Conservation (phyloP, 2,797 vertebrate species). For the Meriones psammophilus region DNA sequence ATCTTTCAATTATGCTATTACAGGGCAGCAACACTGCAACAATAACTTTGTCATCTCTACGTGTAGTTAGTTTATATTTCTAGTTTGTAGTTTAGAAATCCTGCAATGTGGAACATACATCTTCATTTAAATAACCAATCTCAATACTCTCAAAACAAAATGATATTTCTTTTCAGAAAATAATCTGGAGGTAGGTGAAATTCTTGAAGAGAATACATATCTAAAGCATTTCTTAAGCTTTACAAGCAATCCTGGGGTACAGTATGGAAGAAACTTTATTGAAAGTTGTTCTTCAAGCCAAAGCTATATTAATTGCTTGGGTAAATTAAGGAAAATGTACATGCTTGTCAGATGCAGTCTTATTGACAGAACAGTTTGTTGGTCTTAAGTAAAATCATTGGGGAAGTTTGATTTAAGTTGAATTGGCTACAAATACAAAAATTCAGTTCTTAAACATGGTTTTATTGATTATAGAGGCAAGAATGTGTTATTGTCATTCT, state of each 20-base stretch:
- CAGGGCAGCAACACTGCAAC: background rate
- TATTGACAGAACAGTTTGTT: conserved; percentile 27
- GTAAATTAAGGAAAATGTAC: background rate
- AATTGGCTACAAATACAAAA: background rate
- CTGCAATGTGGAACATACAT: background rate
- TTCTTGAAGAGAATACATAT: background rate
- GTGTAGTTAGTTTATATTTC: conserved; percentile 53
- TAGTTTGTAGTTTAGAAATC: conserved; percentile 60
- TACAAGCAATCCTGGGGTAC: background rate
- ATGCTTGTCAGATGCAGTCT: background rate
- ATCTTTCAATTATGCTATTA: conserved; percentile 40
- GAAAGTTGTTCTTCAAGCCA: background rate
- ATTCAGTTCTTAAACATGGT: background rate
- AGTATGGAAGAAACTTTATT: conserved; percentile 37
- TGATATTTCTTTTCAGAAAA: conserved; percentile 47
- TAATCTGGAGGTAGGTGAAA: conserved; percentile 22
- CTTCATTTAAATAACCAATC: conserved; percentile 37
- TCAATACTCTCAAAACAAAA: background rate
- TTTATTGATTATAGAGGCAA: conserved; percentile 11
- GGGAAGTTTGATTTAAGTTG: background rate
- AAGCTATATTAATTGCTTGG: background rate
- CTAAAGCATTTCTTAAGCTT: conserved; percentile 34
- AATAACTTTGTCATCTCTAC: background rate
- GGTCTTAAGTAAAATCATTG: background rate
- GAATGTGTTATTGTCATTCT: background rate